Evolutionary conservation across 2,797 vertebrate genomes (phyloP).

Genomic region (Linurgus olivaceus): DNA sequence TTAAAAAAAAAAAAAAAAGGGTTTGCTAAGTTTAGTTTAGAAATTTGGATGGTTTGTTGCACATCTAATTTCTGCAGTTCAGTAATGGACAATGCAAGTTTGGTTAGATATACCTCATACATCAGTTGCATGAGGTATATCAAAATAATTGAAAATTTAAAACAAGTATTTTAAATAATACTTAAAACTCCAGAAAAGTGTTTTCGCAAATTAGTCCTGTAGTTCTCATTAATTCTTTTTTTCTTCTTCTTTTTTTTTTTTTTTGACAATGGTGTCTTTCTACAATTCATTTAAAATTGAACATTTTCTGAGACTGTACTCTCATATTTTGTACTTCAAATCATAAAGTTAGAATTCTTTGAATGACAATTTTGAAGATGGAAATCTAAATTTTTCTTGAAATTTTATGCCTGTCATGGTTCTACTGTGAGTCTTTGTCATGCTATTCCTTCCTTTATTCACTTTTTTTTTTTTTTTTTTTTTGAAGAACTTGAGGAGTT

Average conservation of each 20-base stretch:
- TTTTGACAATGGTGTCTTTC: background rate
- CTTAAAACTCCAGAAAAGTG: background rate
- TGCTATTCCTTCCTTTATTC: background rate
- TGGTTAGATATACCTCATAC: background rate
- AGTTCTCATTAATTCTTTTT: background rate
- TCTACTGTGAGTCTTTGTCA: background rate
- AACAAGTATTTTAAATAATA: background rate
- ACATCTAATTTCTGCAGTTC: background rate
- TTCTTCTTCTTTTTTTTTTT: background rate
- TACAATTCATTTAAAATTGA: background rate
- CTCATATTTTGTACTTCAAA: background rate
- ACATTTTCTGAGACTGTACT: background rate
- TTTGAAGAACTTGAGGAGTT: background rate
- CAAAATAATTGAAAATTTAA: no score
- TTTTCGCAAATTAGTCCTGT: background rate
- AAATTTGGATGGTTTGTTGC: background rate
- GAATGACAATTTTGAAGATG: background rate
- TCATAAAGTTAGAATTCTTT: background rate
- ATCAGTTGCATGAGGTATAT: background rate
- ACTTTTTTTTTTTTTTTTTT: background rate
- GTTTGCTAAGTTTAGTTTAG: background rate
- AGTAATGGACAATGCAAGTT: background rate
- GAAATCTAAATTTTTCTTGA: background rate
- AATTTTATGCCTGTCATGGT: background rate
- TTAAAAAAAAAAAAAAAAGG: background rate